Percentiles rank a stretch among this genome's conserved stretches.
Evolutionary conservation across 2,113 vertebrate genomes (phyloP).

Genomic region (Tenrec ecaudatus): DNA sequence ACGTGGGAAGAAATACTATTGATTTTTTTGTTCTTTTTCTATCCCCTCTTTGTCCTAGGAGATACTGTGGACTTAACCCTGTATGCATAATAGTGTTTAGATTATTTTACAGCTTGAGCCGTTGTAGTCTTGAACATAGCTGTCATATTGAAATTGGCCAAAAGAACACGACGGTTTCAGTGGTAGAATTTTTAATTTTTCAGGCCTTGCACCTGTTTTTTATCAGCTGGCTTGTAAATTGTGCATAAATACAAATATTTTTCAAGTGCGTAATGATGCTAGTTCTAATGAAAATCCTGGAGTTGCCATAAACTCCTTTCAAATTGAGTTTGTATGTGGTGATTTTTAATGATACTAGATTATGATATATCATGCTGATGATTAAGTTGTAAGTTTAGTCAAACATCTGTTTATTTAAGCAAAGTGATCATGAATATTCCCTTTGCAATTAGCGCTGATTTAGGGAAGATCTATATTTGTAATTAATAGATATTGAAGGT

Average conservation of each 20-base stretch:
- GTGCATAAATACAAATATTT: conserved; percentile 74
- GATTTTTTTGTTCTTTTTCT: not conserved
- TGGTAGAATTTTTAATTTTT: conserved; percentile 48
- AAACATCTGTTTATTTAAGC: conserved; percentile 80
- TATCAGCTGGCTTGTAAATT: conserved; percentile 63
- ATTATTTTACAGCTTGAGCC: not conserved
- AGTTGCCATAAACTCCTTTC: conserved; percentile 70
- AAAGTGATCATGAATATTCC: conserved; percentile 84
- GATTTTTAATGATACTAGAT: conserved; percentile 80
- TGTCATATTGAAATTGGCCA: conserved; percentile 49
- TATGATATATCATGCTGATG: conserved; percentile 75
- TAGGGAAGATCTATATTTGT: conserved; percentile 73
- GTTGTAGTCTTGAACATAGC: conserved; percentile 15
- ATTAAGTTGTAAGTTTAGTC: conserved; percentile 81
- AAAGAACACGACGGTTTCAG: conserved; percentile 5
- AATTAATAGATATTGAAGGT: conserved; percentile 78
- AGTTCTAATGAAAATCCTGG: conserved; percentile 71
- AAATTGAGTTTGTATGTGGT: conserved; percentile 78
- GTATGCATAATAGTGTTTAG: not conserved
- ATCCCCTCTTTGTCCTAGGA: not conserved
- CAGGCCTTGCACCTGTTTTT: conserved; percentile 60
- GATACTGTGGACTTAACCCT: not conserved
- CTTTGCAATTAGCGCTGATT: conserved; percentile 77
- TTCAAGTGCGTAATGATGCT: conserved; percentile 74
- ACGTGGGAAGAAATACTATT: conserved; percentile 16